Evolutionary conservation across 1,140 invertebrate species (phyloP).

Genomic region (Eupeodes corollae): DNA sequence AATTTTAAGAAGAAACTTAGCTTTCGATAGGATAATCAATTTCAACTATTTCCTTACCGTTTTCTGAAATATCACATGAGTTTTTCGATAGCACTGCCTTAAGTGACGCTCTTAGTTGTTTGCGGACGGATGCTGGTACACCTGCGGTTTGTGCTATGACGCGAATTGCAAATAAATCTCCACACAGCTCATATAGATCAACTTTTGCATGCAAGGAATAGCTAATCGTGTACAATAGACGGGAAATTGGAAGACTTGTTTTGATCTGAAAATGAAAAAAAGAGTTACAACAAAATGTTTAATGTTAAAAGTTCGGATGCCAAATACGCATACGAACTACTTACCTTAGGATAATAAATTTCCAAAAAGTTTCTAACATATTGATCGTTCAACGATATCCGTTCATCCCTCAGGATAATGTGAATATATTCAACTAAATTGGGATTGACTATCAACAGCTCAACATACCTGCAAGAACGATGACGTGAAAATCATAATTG

Average conservation of each 20-base stretch:
- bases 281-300: too few species aligned
- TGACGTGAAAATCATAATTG: neutral
- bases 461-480: conserved; percentile 23
- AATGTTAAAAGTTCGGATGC: too few species aligned
- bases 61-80: conserved; percentile 23
- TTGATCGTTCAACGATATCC: conserved; percentile 30
- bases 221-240: conserved; percentile 34
- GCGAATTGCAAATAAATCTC: conserved; percentile 35
- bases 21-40: neutral
- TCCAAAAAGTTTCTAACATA: conserved; percentile 33
- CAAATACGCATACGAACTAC: neutral
- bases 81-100: conserved; percentile 27
- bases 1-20: neutral
- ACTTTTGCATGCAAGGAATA: conserved; percentile 35
- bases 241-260: conserved; percentile 21
- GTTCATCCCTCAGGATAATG: conserved; percentile 27
- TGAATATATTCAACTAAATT: conserved; percentile 32
- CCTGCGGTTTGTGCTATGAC: conserved; percentile 33
- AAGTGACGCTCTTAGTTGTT: conserved; percentile 29
- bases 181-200: conserved; percentile 33
- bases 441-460: conserved; percentile 28
- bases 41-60: conserved; percentile 11
- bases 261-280: too few species aligned
- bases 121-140: conserved; percentile 29
- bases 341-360: conserved; percentile 32